Conservation (phyloP, 2,797 vertebrate species). For the Hirundo rustica region DNA sequence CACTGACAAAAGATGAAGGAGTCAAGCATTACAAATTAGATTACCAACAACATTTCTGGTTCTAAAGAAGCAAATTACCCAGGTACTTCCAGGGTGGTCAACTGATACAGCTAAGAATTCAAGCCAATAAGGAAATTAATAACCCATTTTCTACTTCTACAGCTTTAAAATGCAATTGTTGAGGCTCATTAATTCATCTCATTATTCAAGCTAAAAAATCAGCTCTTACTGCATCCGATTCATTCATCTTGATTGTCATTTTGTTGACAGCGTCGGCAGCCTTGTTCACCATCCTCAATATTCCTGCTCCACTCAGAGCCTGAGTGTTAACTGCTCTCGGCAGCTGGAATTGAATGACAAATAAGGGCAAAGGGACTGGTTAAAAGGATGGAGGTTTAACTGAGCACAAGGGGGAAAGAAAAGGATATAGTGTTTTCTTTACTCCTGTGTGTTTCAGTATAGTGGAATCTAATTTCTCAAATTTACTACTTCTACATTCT, state of each 20-base stretch:
- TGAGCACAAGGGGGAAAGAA: slow-evolving; percentile 77
- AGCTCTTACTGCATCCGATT: slow-evolving; percentile 96
- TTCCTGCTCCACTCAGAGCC: slow-evolving; percentile 96
- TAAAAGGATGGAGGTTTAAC: slow-evolving; percentile 85
- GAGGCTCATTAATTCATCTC: slow-evolving; percentile 88
- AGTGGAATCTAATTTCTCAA: slow-evolving; percentile 86
- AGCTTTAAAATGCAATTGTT: slow-evolving; percentile 84
- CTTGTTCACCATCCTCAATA: slow-evolving; percentile 99
- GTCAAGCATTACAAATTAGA: slow-evolving; percentile 73
- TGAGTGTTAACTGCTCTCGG: slow-evolving; percentile 97
- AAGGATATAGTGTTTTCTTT: slow-evolving; percentile 78
- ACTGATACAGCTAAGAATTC: slow-evolving; percentile 73
- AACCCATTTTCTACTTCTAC: slow-evolving; percentile 78
- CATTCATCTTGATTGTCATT: slow-evolving; percentile 99
- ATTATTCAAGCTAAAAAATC: slow-evolving; percentile 90
- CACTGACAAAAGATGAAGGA: slow-evolving; percentile 83
- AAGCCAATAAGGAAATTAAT: slow-evolving; percentile 81
- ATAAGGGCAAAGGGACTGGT: slow-evolving; percentile 91
- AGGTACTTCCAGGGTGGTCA: slow-evolving; percentile 69
- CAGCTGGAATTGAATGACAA: slow-evolving; percentile 94
- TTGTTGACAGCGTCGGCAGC: slow-evolving; percentile 99
- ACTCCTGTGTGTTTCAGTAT: slow-evolving; percentile 81
- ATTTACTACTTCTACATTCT: slow-evolving; percentile 82
- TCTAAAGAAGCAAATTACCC: slow-evolving; percentile 77
- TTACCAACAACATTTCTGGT: slow-evolving; percentile 71